Evolutionary conservation across 92 coral and sea anemone species (phyloP), one percentile per base, ranked within the genome.

Genomic region (Epizoanthus ramosus): DNA sequence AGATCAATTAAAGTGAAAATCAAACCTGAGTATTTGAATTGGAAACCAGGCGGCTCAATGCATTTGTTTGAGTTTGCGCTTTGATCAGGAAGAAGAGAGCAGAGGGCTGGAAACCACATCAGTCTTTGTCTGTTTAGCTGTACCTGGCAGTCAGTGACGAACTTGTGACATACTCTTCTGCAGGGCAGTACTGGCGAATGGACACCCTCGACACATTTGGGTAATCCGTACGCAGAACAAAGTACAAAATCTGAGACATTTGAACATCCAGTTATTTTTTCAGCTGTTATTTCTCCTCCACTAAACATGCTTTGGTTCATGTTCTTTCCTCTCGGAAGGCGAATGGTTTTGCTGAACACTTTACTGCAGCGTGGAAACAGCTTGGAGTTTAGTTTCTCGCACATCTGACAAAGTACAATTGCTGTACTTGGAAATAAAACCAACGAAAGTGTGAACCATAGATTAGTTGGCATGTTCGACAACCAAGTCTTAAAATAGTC

Each of bases 251-350:
- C 79, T 0, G 79, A 56, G 8, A 74, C 79, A 6, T 25, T 31
- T 74, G 79, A 74, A 41, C 79, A 74, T 39, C 65, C 47, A 31
- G 43, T 25, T 53, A 74, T 53, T 7, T 22, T 2, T 17, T 56
- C 65, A 9, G 63, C 79, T 19, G 53, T 6, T 0, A 31, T 17
- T 54, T 74, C 79, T 16, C 79, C 79, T 28, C 63, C 63, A 2
- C 47, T 65, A 17, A 74, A 74, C 79, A 74, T 74, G 50, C 64
- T 74, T 74, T 74, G 79, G 1, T 74, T 53, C 45, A 74, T 23
- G 41, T 54, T 53, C 23, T 53, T 21, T n/a, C 25, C 10, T 23
- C 50, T 74, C 0, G 79, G 79, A 31, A 74, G 79, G 14, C 79
- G 79, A 5, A 74, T 52, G 18, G 79, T 74, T 23, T 74, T 61